Evolutionary conservation across 2,797 vertebrate genomes (phyloP).

Genomic region (Chrysocyon brachyurus): DNA sequence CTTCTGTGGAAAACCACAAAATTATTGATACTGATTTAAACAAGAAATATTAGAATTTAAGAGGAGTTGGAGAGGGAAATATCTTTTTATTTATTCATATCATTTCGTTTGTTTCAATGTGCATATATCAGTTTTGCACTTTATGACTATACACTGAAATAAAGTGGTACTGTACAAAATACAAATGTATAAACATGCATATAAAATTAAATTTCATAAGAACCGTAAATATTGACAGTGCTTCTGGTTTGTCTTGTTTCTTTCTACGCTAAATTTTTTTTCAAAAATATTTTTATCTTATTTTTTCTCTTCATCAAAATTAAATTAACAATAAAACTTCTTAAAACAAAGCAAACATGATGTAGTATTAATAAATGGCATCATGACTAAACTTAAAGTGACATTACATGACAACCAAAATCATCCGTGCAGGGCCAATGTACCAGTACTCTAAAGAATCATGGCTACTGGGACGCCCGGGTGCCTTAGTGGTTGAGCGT

Average conservation of each 20-base stretch:
- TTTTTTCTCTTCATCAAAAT: not conserved
- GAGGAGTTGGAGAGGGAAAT: not conserved
- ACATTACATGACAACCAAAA: not conserved
- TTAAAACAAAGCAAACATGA: not conserved
- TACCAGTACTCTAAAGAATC: too few species aligned
- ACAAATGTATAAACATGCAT: not conserved
- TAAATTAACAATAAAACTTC: not conserved
- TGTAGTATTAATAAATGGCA: not conserved
- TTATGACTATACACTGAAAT: conserved; percentile 22
- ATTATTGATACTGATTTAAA: conserved; percentile 34
- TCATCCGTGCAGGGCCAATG: not conserved
- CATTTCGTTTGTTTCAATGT: not conserved
- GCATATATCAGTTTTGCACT: not conserved
- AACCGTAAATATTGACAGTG: not conserved
- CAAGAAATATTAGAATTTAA: not conserved
- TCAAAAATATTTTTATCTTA: not conserved
- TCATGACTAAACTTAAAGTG: not conserved
- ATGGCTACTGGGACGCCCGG: not conserved
- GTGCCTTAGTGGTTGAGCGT: too few species aligned
- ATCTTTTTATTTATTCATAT: not conserved
- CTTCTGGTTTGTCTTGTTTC: not conserved
- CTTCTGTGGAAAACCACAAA: not conserved
- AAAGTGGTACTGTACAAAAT: not conserved
- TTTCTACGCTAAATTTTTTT: not conserved
- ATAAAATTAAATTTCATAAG: not conserved